Evolutionary conservation across 1,140 invertebrate genomes (phyloP).

Genomic region (Scaptomyza hsui): DNA sequence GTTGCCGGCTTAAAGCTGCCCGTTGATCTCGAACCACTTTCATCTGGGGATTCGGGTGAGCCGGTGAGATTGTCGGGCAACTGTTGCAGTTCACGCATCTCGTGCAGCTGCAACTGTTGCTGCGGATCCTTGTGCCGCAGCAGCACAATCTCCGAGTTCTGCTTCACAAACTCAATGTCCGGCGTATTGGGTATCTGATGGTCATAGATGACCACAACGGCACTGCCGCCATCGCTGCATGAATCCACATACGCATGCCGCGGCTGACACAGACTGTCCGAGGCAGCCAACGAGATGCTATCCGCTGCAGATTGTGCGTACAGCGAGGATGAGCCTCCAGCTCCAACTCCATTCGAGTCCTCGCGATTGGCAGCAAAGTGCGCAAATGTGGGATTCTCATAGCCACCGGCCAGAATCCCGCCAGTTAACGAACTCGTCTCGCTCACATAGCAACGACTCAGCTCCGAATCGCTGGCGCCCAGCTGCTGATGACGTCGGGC

Average conservation of each 20-base stretch:
- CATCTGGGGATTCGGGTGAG: slow-evolving; percentile 65
- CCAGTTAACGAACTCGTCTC: slow-evolving; percentile 80
- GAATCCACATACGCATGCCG: slow-evolving; percentile 69
- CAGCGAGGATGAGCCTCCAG: slow-evolving; percentile 32
- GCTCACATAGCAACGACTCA: slow-evolving; percentile 82
- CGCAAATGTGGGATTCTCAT: slow-evolving; percentile 82
- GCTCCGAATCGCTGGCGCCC: slow-evolving; percentile 77
- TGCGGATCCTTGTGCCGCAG: slow-evolving; percentile 79
- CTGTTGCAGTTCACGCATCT: slow-evolving; percentile 78
- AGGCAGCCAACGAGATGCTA: slow-evolving; percentile 58
- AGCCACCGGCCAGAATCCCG: slow-evolving; percentile 64
- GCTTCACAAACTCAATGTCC: slow-evolving; percentile 82
- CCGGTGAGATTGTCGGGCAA: slow-evolving; percentile 63
- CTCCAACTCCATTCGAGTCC: slow-evolving; percentile 30
- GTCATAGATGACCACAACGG: slow-evolving; percentile 80
- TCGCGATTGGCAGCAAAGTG: slow-evolving; percentile 71
- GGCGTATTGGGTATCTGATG: slow-evolving; percentile 80
- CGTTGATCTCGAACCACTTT: neutral
- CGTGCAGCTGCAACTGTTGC: slow-evolving; percentile 66
- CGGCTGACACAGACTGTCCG: slow-evolving; percentile 59
- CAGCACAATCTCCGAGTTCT: slow-evolving; percentile 82
- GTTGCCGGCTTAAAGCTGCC: slow-evolving; percentile 51
- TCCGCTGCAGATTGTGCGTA: slow-evolving; percentile 42
- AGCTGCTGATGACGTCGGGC: slow-evolving; percentile 41
- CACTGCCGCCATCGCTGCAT: slow-evolving; percentile 68